phyloP scores from a whole-genome alignment of 92 coral and sea anemone genomes.

The Epizoanthus fatuus region DNA sequence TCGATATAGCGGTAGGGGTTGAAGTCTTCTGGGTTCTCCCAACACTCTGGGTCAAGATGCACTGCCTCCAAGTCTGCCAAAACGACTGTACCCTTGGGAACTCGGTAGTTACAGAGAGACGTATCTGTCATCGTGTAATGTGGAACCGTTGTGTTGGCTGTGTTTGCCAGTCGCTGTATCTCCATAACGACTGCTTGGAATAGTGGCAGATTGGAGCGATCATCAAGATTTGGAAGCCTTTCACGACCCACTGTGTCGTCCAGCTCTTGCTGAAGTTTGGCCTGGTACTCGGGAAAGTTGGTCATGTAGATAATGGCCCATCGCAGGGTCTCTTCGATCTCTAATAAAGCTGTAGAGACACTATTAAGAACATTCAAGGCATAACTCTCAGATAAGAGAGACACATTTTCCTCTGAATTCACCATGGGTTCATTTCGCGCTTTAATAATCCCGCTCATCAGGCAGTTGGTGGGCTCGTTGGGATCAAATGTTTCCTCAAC shows the following conservation, averaged over 20 bases:
- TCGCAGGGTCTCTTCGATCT: constrained; percentile 11
- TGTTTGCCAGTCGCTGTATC: constrained; percentile 63
- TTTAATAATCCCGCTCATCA: too few relatives aligned
- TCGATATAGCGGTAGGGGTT: constrained; percentile 86
- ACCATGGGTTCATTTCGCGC: too few relatives aligned
- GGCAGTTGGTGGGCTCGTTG: too few relatives aligned
- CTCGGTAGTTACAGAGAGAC: constrained; percentile 75
- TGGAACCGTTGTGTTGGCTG: constrained; percentile 39
- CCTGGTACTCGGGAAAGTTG: constrained; percentile 67
- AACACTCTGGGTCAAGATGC: constrained; percentile 79
- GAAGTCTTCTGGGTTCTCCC: constrained; percentile 72
- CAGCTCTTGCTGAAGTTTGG: constrained; percentile 80
- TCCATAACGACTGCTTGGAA: constrained; percentile 88
- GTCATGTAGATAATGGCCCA: constrained; percentile 83
- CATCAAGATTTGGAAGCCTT: constrained; percentile 63
- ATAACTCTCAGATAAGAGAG: too few relatives aligned
- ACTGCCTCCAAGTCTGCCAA: constrained; percentile 87
- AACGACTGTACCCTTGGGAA: constrained; percentile 82
- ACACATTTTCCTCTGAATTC: too few relatives aligned
- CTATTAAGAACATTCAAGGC: too few relatives aligned
- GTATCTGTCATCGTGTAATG: constrained; percentile 84
- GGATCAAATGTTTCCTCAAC: too few relatives aligned
- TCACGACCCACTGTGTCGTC: constrained; percentile 66
- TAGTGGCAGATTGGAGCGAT: constrained; percentile 80
- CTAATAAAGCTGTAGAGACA: too few relatives aligned